A percentile compares a stretch with the other conserved stretches of the same genome.
Evolutionary conservation across 2,113 vertebrate species (phyloP).

Genomic region (Oreochromis niloticus): DNA sequence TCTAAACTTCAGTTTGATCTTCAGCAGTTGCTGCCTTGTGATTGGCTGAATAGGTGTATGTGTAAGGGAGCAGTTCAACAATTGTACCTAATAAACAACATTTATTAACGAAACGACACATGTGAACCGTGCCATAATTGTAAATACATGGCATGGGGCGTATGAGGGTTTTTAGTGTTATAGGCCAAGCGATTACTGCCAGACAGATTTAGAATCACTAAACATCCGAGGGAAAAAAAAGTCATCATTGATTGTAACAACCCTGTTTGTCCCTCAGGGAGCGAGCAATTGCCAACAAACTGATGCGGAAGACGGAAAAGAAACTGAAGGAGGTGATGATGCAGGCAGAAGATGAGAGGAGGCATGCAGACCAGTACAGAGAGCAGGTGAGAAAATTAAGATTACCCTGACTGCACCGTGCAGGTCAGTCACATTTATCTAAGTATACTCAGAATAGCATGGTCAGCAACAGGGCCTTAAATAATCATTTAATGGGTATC

Average conservation of each 20-base stretch:
- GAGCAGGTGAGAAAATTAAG: slow-evolving; percentile 75
- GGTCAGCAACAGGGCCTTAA: background rate
- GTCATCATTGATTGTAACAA: background rate
- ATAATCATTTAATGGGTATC: background rate
- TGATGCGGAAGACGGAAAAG: slow-evolving; percentile 85
- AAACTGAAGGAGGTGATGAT: slow-evolving; percentile 87
- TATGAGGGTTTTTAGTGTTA: background rate
- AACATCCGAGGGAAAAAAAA: background rate
- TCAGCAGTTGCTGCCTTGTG: background rate
- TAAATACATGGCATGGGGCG: background rate
- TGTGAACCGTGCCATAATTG: background rate
- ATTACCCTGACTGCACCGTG: background rate
- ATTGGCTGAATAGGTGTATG: background rate
- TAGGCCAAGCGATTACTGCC: background rate
- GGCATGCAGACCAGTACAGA: slow-evolving; percentile 86
- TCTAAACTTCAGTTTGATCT: background rate
- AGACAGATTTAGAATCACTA: background rate
- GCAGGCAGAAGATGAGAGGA: slow-evolving; percentile 87
- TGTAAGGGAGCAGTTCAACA: background rate
- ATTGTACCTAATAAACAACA: background rate
- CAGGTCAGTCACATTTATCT: background rate
- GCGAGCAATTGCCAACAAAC: slow-evolving; percentile 80
- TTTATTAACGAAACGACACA: background rate
- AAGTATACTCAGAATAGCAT: background rate
- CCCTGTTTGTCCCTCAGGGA: slow-evolving; percentile 67